A percentile compares a stretch with the other conserved stretches of the same genome.
These are phyloP conservation scores for Leptopilina clavipes DNA, from an alignment of 1,140 invertebrate species.

Conservation along the genomic window DNA sequence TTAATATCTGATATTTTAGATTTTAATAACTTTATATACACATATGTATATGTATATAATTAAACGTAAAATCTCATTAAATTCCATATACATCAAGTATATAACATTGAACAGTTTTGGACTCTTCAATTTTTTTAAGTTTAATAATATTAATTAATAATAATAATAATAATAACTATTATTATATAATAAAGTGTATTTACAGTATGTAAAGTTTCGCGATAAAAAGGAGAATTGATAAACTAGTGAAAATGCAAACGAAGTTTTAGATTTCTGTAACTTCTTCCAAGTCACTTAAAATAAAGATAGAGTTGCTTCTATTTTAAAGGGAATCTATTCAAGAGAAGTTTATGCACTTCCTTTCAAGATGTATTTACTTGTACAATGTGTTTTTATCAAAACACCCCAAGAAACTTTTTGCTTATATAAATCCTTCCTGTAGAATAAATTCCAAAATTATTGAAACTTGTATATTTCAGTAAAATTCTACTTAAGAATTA, in stretches of 20 bases:
- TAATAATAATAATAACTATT: too few species aligned
- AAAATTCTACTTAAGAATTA: too few species aligned
- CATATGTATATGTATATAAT: not conserved
- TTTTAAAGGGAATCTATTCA: slow-evolving; percentile 3
- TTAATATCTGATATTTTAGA: slow-evolving; percentile 20
- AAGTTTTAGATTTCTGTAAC: not conserved
- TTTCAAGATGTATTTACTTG: not conserved
- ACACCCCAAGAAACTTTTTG: not conserved
- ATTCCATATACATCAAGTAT: not conserved
- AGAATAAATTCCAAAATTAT: not conserved
- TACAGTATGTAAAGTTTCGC: too few species aligned
- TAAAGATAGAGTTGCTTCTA: not conserved
- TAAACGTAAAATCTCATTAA: not conserved
- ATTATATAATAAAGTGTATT: too few species aligned
- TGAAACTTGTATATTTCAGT: too few species aligned
- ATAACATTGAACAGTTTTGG: too few species aligned
- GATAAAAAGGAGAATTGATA: too few species aligned
- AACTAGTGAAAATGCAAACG: not conserved
- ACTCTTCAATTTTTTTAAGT: too few species aligned
- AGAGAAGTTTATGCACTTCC: not conserved
- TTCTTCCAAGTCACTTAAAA: not conserved
- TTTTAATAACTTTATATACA: not conserved
- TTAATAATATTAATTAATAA: too few species aligned
- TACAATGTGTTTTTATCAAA: not conserved
- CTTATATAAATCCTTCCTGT: not conserved